Evolutionary conservation across 35 echinoderm and acorn worm genomes (phyloP), one percentile per base, ranked within the genome.

Genomic region (Heliocidaris erythrogramma): DNA sequence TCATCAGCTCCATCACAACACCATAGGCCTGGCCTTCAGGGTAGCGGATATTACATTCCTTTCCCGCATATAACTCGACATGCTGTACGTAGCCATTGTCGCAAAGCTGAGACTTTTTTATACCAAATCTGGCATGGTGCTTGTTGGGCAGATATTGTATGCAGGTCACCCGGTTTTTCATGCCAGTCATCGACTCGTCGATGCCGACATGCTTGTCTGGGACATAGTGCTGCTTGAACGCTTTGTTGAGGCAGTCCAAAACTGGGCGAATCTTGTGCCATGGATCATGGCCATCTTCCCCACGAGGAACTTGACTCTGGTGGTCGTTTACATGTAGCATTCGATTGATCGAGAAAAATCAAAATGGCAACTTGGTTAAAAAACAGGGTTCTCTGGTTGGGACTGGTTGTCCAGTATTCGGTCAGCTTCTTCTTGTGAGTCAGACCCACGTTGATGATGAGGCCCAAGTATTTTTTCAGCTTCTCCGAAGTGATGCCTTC

Each of bases 101-200:
- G 30, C 90, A 92, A 0, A 92, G 3, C 7, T 92, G 3, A n/a
- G 48, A 92, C 48, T 92, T 92, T 7, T 92, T 92, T 1, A 92
- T 92, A 4, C 90, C 90, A 49, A 92, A 92, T 49, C 90, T 42
- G 27, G 32, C 31, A 48, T 92, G 90, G 0, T 13, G 0, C 35
- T 92, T 92, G 47, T 92, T 92, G 9, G 90, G 90, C 4, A 92
- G 12, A 27, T 92, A 92, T 49, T 92, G 31, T 1, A 92, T 92
- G 35, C 48, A 92, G 9, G 35, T 2, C 0, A 48, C 9, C 2
- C 90, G 90, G 48, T 92, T 92, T 7, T 92, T 92, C 90, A 92
- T 92, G 0, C 48, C 90, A 2, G 48, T 49, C 31, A 92, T 92
- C 0, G 1, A 2, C 7, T 92, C 90, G 48, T 92, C 90, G 7